phyloP scores from a whole-genome alignment of 2,797 vertebrate genomes.

The Scleropages formosus region DNA sequence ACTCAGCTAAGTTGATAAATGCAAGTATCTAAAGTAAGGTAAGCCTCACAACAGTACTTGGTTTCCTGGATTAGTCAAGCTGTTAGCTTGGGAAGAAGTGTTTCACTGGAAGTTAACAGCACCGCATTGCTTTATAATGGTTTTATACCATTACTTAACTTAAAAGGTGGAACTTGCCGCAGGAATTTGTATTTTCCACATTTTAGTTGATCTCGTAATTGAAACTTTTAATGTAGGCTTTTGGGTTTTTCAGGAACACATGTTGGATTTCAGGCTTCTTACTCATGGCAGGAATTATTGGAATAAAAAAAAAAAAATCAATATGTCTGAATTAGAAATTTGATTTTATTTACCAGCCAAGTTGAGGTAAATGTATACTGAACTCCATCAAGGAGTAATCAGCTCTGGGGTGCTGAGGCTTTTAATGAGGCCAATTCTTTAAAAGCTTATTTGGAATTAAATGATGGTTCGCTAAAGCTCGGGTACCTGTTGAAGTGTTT shows the following conservation, averaged over 20 bases:
- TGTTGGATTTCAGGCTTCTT: constrained; percentile 20
- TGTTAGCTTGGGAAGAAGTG: background rate
- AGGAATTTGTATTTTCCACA: background rate
- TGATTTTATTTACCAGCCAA: background rate
- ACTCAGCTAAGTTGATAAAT: no score
- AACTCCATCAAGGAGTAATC: constrained; percentile 19
- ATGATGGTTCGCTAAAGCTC: background rate
- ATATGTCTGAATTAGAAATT: constrained; percentile 26
- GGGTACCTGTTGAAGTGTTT: constrained; percentile 30
- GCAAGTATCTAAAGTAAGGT: no score
- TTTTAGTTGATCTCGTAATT: constrained; percentile 23
- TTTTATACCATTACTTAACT: constrained; percentile 17
- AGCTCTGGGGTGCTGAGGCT: constrained; percentile 16
- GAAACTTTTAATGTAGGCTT: background rate
- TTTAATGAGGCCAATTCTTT: constrained; percentile 29
- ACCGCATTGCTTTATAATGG: constrained; percentile 9
- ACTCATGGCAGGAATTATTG: background rate
- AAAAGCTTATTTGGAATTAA: background rate
- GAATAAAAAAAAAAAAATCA: constrained; percentile 25
- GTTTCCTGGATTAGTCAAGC: no score
- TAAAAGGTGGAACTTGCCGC: background rate
- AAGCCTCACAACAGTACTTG: no score
- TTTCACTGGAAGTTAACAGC: constrained; percentile 7
- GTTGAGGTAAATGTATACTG: constrained; percentile 28
- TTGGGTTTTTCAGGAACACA: background rate